Base-by-base conservation (phyloP, 2,888 invertebrate genomes). In the Icerya purchasi region DNA sequence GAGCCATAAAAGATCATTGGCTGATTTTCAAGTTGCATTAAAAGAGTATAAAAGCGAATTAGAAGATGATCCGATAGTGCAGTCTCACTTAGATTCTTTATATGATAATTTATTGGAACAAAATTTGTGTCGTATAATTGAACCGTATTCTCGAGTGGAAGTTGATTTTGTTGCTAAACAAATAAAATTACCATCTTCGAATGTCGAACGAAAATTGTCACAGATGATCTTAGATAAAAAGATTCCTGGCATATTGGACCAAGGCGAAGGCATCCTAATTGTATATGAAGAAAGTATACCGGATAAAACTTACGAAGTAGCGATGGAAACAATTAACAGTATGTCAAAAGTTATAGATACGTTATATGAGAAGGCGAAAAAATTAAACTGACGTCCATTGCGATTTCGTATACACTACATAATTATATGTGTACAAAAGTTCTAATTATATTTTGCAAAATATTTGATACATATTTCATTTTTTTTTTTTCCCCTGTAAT, bases 311-410 rank as follows among this genome's bases (percentile, higher is more conserved):
- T 99, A 97, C 69, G 94, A 93, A 77, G 88, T 90, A 69, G 92
- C 96, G 61, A 76, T 99, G 71, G 93, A 93, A 72, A 94, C 94
- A 63, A 91, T 99, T 72, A 93, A 94, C 72, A 93, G 89, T 74
- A 94, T 99, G 93, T 93, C 96, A 69, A 96, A 96, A 80, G 98
- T 98, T 69, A 96, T 98, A 67, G 98, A 98, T 75, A 92, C 96
- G 58, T 81, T 98, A 67, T 98, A 97, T 77, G 92, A 93, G 78
- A 96, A 96, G 77, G 96, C 97, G 66, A 96, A 97, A 78, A 96
- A 96, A 75, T 80, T 98, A 61, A 63, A 60, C 52, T 60, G 56
- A 56, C 25, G 23, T 10, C 19, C n/a, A 52, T n/a, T 52, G 2
- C 10, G 24, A 50, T 51, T 22, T 50, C 50, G 18, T 1, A 23